Evolutionary conservation across 2,797 vertebrate genomes (phyloP), one percentile per base, ranked within the genome.

Genomic region (Cynopterus sphinx): DNA sequence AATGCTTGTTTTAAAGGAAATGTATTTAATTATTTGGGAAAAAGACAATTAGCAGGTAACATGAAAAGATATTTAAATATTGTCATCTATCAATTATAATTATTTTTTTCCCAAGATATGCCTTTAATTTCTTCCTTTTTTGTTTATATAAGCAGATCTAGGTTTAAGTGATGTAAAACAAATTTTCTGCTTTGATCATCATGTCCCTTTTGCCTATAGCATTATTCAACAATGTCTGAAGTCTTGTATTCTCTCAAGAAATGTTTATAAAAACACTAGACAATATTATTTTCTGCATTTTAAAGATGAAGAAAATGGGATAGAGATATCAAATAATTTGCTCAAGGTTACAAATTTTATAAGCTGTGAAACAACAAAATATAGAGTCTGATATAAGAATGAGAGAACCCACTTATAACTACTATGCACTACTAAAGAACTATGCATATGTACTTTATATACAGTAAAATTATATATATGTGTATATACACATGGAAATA

Each of bases 231-330:
- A 74, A 7, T 70, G 19, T 79, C 63, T 86, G 74, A 94, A 75
- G 67, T 0, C 49, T 79, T 91, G 1, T 63, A 24, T 61, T 46
- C 81, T 12, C 4, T 94, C 24, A 61, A 46, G 33, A 78, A 74
- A 61, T 77, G 24, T 89, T 67, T 75, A 87, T 59, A 55, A 77
- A 87, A 91, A 74, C 19, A 33, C 3, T 43, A 57, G 11, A 9
- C 39, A 61, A 51, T 11, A 65, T 13, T 61, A 39, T 73, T 86
- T 84, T 91, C 12, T 70, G 4, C 24, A 85, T 57, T 67, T 68
- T 82, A 63, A 95, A 61, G n/a, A 39, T 77, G 31, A 92, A 93
- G 65, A 90, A 81, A 96, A 84, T 79, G 39, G 24, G 3, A 59
- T 57, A 43, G 4, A 43, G 22, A 61, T 5, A 49, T 61, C 51